phyloP scores from a whole-genome alignment of 2,113 vertebrate genomes.

The Podocnemis expansa region DNA sequence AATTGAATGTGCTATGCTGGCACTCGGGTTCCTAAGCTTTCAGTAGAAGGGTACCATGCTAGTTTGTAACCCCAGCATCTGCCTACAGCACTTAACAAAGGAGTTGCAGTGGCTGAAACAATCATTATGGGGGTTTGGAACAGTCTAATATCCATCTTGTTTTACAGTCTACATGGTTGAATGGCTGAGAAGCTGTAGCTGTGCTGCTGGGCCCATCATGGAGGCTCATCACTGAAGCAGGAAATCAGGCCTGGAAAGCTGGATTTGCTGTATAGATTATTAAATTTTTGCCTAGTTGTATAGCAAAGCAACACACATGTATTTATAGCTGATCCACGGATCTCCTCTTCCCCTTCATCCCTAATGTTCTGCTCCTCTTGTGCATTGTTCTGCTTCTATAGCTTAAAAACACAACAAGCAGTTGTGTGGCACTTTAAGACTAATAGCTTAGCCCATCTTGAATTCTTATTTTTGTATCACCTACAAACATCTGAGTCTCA shows the following conservation, averaged over 20 bases:
- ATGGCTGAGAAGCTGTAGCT: background rate
- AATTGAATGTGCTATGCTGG: no score
- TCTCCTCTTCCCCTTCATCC: background rate
- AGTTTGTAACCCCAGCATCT: background rate
- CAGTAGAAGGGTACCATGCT: background rate
- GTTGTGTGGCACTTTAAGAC: no score
- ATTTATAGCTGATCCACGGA: background rate
- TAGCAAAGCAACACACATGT: background rate
- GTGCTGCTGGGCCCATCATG: background rate
- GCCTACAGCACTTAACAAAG: background rate
- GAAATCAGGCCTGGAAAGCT: background rate
- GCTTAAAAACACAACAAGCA: no score
- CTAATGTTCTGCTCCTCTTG: background rate
- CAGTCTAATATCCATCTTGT: background rate
- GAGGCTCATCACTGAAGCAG: background rate
- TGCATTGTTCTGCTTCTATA: no score
- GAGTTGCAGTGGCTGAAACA: rapidly evolving
- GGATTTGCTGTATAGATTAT: background rate
- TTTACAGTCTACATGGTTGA: rapidly evolving
- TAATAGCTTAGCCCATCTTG: background rate
- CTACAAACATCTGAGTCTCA: background rate
- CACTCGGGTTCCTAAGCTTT: background rate
- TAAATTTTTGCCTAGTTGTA: background rate
- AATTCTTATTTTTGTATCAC: background rate
- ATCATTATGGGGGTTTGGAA: rapidly evolving